These are phyloP conservation scores for Xenus cinereus DNA, from an alignment of 2,113 vertebrate species.

Conservation along the genomic window DNA sequence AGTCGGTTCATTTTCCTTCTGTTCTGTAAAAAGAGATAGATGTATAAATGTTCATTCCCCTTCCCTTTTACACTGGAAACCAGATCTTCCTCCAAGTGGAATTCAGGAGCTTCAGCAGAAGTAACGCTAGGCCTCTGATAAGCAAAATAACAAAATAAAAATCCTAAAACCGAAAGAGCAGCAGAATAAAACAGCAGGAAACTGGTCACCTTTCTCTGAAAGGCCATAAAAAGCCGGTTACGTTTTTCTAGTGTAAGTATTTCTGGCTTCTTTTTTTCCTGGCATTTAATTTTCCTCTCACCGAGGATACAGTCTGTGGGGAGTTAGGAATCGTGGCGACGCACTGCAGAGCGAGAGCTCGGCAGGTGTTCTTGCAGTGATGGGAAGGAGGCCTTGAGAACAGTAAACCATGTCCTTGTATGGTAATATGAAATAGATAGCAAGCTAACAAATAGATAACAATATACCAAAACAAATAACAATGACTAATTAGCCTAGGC, in stretches of 20 bases:
- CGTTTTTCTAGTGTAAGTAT: background rate
- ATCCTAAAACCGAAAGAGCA: background rate
- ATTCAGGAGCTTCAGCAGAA: too few species aligned
- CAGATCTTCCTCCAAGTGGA: background rate
- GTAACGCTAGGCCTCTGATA: background rate
- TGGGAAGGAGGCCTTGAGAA: too few species aligned
- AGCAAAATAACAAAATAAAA: background rate
- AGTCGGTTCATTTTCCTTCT: constrained; percentile 64
- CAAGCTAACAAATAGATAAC: too few species aligned
- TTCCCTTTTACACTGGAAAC: background rate
- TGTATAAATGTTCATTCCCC: background rate
- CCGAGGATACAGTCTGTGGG: background rate
- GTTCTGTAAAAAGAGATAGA: background rate
- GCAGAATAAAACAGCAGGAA: background rate
- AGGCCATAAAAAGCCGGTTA: background rate
- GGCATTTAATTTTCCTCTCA: background rate
- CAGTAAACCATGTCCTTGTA: too few species aligned
- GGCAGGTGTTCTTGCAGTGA: too few species aligned
- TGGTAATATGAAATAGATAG: too few species aligned
- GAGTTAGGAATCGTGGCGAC: too few species aligned
- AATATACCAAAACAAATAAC: too few species aligned
- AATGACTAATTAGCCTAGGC: too few species aligned
- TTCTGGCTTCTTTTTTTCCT: background rate
- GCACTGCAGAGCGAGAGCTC: too few species aligned
- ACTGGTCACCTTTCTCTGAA: background rate